Evolutionary conservation across 2,113 vertebrate genomes (phyloP), one percentile per base, ranked within the genome.

Genomic region (Notarius lentiginosus): DNA sequence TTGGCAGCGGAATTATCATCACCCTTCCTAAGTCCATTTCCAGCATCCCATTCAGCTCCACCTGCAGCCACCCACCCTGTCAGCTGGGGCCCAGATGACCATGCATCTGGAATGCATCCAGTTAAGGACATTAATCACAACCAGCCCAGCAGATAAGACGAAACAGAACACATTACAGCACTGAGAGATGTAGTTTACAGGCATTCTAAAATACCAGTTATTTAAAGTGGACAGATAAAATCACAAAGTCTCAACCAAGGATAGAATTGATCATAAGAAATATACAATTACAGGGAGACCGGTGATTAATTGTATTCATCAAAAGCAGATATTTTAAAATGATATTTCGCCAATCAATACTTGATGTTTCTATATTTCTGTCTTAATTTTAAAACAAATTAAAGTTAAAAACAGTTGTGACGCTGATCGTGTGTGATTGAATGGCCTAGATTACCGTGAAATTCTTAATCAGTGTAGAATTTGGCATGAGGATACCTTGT

Each of bases 111-210:
- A 56, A 3, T 58, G n/a, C 7, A 56, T 30, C 76, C 76, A 30
- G 51, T 58, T 79, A 34, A 12, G 14, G 77, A 79, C 77, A 56
- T 79, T 56, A 79, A 79, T 79, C 24, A 55, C 49, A 79, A 79
- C 53, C 53, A 18, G n/a, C 7, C n/a, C 17, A 20, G 53, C n/a
- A 30, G n/a, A 79, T 58, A 58, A 79, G 15, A 79, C 56, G n/a
- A 79, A 56, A 14, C 9, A 79, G 51, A 20, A 15, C 51, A 27
- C n/a, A 17, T 55, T 56, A 79, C 7, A 17, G 51, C 22, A n/a
- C 1, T 15, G 7, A 14, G 12, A 27, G 75, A 55, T 55, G 41
- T 47, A 49, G 70, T 30, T 20, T 18, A 41, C 30, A 72, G 17
- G 41, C 22, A 47, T 47, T 34, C 5, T 20, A 73, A 77, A 53